Conservation (phyloP, 2,888 invertebrate species). For the Philonicus albiceps region DNA sequence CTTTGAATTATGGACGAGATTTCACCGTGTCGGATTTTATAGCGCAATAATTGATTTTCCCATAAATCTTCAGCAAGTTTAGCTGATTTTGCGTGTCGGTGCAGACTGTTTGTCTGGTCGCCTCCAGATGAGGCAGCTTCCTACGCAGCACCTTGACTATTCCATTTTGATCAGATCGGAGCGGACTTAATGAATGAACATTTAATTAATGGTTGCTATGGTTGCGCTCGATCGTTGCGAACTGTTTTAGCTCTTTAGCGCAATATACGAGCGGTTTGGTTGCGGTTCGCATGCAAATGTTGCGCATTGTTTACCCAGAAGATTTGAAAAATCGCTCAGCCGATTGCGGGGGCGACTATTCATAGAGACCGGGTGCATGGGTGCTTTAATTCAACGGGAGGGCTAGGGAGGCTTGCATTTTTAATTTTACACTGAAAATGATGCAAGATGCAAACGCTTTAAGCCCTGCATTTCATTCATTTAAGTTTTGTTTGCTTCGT, state of each 20-base stretch:
- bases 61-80: conserved; percentile 24
- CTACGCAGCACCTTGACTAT: conserved; percentile 22
- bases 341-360: neutral
- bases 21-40: conserved; percentile 19
- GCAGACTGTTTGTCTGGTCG: conserved; percentile 41
- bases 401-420: neutral
- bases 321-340: neutral
- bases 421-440: neutral
- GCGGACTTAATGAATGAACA: conserved; percentile 29
- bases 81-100: neutral
- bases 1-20: conserved; percentile 3
- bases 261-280: neutral
- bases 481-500: no score
- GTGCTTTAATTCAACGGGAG: neutral
- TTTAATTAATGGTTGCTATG: conserved; percentile 27
- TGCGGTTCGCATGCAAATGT: neutral
- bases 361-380: neutral
- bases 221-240: neutral
- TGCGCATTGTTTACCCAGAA: neutral
- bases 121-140: conserved; percentile 10
- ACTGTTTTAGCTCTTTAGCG: neutral
- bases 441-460: neutral
- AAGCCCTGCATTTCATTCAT: neutral
- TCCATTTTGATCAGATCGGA: conserved; percentile 26
- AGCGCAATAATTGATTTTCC: conserved; percentile 31